Base-by-base conservation (phyloP, 2,113 vertebrate species). In the Paracanthobrama guichenoti region DNA sequence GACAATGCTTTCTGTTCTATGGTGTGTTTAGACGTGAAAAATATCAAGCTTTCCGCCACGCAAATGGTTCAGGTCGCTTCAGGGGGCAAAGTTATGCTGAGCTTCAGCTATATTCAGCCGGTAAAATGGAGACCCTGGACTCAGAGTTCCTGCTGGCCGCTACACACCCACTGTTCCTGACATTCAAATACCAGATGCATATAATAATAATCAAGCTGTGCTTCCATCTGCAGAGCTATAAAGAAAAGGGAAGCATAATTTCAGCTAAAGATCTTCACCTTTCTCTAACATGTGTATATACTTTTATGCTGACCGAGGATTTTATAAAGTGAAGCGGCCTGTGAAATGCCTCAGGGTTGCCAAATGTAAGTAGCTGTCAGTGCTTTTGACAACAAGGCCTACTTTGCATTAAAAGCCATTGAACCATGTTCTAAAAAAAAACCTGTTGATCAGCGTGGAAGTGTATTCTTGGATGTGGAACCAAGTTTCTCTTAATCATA, bases 161-260 rank as follows among this genome's bases (percentile, higher is more conserved):
- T 57, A 35, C 80, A 82, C 48, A 72, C 64, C 80, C 31, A 82
- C 80, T 82, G 80, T 71, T 82, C 66, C 80, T 82, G 80, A 82
- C 66, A 82, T 82, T 82, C 80, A 82, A 82, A 82, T 82, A 82
- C 80, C 64, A 82, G 28, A 82, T 82, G 80, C 66, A 82, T 82
- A 71, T 71, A 82, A 81, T 81, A 67, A 71, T 82, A 82, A 55
- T 82, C 80, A 82, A 69, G 80, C 80, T 82, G 80, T 69, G 80
- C 48, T 71, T 82, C 80, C 62, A 71, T 57, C 80, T 71, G 66
- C 48, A 71, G 80, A 28, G 22, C 80, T 72, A 71, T 71, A 71
- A 82, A 81, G 31, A 42, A 82, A 82, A 55, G 48, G 9, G 48
- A 72, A 57, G 50, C 20, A 67, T 69, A 71, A 71, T 82, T 82